Evolutionary conservation across 53 echinoderm and acorn worm species (phyloP).

Genomic region (Hippasteria phrygiana): DNA sequence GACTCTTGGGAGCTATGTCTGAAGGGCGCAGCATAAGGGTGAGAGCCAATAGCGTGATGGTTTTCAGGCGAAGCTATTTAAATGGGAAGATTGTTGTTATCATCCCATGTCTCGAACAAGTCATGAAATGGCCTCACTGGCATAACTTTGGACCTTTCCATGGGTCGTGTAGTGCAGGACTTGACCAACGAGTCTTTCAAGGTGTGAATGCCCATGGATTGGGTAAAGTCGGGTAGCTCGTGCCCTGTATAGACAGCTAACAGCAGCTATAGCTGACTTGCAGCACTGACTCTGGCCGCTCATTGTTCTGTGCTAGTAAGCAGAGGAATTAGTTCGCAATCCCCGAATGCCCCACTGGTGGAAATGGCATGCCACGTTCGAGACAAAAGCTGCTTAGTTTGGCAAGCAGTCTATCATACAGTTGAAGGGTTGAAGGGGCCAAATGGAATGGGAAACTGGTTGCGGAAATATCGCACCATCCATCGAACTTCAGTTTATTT

Average conservation of each 20-base stretch:
- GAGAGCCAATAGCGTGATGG: conserved; percentile 34
- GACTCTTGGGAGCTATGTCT: conserved; percentile 37
- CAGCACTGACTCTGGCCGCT: conserved; percentile 9
- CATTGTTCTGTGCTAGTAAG: conserved; percentile 7
- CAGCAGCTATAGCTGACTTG: conserved; percentile 10
- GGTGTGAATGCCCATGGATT: conserved; percentile 2
- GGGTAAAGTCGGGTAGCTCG: not conserved
- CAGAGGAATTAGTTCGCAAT: conserved; percentile 61
- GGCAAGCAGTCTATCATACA: conserved; percentile 44
- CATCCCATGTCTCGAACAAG: conserved; percentile 3
- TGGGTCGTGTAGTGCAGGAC: conserved; percentile 4
- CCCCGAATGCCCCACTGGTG: conserved; percentile 11
- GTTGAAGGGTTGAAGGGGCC: conserved; percentile 55
- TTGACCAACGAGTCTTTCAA: conserved; percentile 29
- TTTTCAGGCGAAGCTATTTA: conserved; percentile 13
- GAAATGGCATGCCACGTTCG: conserved; percentile 11
- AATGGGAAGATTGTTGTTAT: conserved; percentile 15
- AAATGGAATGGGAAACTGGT: conserved; percentile 46
- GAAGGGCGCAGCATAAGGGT: conserved; percentile 33
- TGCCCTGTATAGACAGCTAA: not conserved
- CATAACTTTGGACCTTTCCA: conserved; percentile 13
- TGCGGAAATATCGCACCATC: conserved; percentile 59
- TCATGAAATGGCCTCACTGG: conserved; percentile 10
- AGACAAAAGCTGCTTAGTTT: conserved; percentile 57
- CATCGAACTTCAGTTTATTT: conserved; percentile 43